These are phyloP conservation scores for Goniozus legneri DNA, from an alignment of 1,140 invertebrate genomes.

Conservation along the genomic window DNA sequence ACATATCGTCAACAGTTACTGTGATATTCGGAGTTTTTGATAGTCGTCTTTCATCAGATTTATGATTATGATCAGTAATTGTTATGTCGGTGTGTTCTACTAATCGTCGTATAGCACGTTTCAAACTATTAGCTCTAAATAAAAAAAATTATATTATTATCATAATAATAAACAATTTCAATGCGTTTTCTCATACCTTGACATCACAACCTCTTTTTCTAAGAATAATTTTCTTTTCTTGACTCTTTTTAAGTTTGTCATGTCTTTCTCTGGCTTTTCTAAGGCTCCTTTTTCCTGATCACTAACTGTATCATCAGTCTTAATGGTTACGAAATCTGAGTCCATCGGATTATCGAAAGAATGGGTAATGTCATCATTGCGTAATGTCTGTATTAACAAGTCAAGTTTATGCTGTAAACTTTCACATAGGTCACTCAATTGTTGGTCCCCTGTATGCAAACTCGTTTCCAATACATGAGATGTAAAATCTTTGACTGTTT, in stretches of 20 bases:
- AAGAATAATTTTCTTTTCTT: slow-evolving; percentile 31
- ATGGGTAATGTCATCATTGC: slow-evolving; percentile 64
- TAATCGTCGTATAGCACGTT: slow-evolving; percentile 79
- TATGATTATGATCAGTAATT: slow-evolving; percentile 57
- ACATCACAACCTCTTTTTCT: slow-evolving; percentile 40
- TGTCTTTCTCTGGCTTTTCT: slow-evolving; percentile 63
- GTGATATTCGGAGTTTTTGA: slow-evolving; percentile 36
- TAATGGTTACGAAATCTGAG: slow-evolving; percentile 22
- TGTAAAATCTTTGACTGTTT: slow-evolving; percentile 78
- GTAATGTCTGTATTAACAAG: slow-evolving; percentile 68
- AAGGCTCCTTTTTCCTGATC: slow-evolving; percentile 59
- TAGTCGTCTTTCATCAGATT: slow-evolving; percentile 28
- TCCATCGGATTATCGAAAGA: slow-evolving; percentile 30
- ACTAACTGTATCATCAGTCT: slow-evolving; percentile 35
- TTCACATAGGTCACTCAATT: slow-evolving; percentile 67
- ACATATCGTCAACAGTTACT: slow-evolving; percentile 22
- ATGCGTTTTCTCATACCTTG: slow-evolving; percentile 29
- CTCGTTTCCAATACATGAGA: slow-evolving; percentile 60
- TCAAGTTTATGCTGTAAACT: slow-evolving; percentile 76
- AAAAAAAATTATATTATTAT: slow-evolving; percentile 5
- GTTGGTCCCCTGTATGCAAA: slow-evolving; percentile 59
- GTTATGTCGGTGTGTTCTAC: slow-evolving; percentile 76
- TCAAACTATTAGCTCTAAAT: slow-evolving; percentile 74
- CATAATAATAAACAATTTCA: slow-evolving; percentile 1
- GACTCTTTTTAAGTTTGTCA: slow-evolving; percentile 44